phyloP scores from a whole-genome alignment of 2,888 invertebrate species.

The Ennomos quercinarius region DNA sequence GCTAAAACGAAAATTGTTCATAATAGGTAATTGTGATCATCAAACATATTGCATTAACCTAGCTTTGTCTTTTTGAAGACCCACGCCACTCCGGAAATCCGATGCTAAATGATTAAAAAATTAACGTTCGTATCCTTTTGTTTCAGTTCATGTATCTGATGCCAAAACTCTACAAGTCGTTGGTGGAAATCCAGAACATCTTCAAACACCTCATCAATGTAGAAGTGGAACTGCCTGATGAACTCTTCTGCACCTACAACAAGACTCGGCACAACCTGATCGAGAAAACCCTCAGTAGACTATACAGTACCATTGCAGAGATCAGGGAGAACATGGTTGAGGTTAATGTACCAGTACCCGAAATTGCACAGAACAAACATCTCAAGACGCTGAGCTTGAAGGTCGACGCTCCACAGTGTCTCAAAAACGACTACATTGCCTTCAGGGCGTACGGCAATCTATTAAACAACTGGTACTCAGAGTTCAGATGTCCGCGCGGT shows the following conservation, averaged over 20 bases:
- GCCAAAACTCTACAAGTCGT: conserved; percentile 83
- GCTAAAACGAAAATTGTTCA: too few species aligned
- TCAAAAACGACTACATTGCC: conserved; percentile 87
- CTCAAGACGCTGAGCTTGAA: conserved; percentile 66
- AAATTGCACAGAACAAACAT: conserved; percentile 67
- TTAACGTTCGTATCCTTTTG: conserved; percentile 60
- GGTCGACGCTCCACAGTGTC: conserved; percentile 81
- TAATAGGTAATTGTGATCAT: too few species aligned
- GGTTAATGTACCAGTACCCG: conserved; percentile 64
- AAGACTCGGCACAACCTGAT: conserved; percentile 71
- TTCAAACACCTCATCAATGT: conserved; percentile 68
- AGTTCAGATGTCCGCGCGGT: conserved; percentile 72
- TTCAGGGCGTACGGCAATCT: conserved; percentile 85
- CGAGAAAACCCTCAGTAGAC: conserved; percentile 66
- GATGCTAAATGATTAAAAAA: too few species aligned
- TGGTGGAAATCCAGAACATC: conserved; percentile 68
- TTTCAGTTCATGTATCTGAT: conserved; percentile 85
- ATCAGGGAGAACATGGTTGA: conserved; percentile 72
- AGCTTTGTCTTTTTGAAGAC: too few species aligned
- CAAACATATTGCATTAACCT: too few species aligned
- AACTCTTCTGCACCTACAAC: conserved; percentile 72
- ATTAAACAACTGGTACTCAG: conserved; percentile 85
- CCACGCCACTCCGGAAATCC: too few species aligned
- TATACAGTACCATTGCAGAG: conserved; percentile 86
- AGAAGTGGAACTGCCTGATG: conserved; percentile 70